Base-by-base conservation (phyloP, 2,888 invertebrate species). In the Pantelozetes paolii region DNA sequence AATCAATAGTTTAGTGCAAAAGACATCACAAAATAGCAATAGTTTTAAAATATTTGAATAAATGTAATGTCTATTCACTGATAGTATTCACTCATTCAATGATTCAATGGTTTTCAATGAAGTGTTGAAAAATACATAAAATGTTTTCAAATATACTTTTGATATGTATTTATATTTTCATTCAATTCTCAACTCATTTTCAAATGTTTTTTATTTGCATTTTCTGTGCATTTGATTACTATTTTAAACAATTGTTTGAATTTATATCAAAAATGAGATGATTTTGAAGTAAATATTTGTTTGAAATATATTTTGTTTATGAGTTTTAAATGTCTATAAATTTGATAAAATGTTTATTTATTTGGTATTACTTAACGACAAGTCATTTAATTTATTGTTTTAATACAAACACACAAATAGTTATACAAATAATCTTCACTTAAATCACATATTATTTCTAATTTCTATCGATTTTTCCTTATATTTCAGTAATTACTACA, bases 1-100 rank as follows among this genome's bases (percentile, higher is more conserved):
- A 57, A 57, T 57, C 57, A 5, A 57, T 57, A 57, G 15, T 8
- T n/a, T 18, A 30, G n/a, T n/a, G 30, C 13, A 30, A 59, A 59
- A 59, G 59, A n/a, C 59, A 59, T 32, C 59, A 59, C 30, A 59
- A n/a, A n/a, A n/a, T n/a, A n/a, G n/a, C n/a, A n/a, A 59, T 59
- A 30, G 32, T 32, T 54, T 30, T 59, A 8, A 8, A 13, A 48
- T 48, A 13, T 48, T 15, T 48, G 3, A 15, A 48, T n/a, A 48
- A 9, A 15, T 15, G 3, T 48, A n/a, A 59, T 23, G 15, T 32
- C 30, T 57, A 59, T 18, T 28, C 20, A 23, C 11, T 23, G 3
- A 23, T 23, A 48, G 13, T 13, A 54, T 54, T 54, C 54, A 54
- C 11, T 54, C 54, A 6, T 26, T 26, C 26, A 54, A 54, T 54